These are phyloP conservation scores for Esperia sulphurella DNA, from an alignment of 2,888 invertebrate species.

Conservation along the genomic window DNA sequence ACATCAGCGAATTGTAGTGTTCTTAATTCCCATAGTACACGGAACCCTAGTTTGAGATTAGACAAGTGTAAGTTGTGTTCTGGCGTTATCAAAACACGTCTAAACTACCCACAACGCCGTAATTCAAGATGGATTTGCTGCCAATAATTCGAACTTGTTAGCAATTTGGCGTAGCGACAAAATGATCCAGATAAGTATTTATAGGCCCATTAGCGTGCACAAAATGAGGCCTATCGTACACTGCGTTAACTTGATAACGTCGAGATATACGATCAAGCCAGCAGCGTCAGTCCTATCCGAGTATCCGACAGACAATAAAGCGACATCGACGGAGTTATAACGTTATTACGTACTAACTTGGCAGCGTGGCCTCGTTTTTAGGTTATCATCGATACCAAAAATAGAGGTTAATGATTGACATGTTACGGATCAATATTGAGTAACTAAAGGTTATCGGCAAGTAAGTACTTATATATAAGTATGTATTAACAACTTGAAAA, in stretches of 20 bases:
- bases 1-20: no score
- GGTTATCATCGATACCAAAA: constrained; percentile 1
- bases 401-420: not conserved
- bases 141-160: constrained; percentile 15
- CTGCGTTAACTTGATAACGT: constrained; percentile 50
- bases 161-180: constrained; percentile 48
- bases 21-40: no score
- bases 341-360: not conserved
- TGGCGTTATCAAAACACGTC: no score
- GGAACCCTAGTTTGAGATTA: no score
- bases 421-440: not conserved
- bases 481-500: no score
- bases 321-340: not conserved
- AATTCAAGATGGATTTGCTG: no score
- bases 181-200: constrained; percentile 65
- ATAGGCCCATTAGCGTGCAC: constrained; percentile 62
- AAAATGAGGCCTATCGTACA: constrained; percentile 46
- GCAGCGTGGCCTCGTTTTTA: constrained; percentile 1
- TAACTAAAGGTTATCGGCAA: not conserved
- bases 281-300: not conserved
- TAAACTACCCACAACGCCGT: no score
- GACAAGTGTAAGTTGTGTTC: no score
- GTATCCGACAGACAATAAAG: not conserved
- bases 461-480: no score
- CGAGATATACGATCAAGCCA: constrained; percentile 28